Conservation (phyloP, 2,113 vertebrate genomes). For the Agelaius tricolor region DNA sequence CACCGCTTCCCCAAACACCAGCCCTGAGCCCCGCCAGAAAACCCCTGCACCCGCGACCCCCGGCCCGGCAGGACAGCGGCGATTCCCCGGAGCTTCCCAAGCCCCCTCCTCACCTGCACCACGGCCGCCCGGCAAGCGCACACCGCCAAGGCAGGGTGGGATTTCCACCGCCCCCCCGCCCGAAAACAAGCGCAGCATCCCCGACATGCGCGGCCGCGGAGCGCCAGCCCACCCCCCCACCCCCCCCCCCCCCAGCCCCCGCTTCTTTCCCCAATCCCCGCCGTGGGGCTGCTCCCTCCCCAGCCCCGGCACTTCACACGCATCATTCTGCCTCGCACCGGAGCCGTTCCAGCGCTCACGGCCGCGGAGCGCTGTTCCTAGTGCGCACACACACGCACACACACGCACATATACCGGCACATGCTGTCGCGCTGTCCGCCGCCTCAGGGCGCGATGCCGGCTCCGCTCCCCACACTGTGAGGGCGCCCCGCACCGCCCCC, state of each 20-base stretch:
- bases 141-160: background rate
- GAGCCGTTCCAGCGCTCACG: background rate
- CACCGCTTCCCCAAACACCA: background rate
- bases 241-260: too few species aligned
- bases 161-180: background rate
- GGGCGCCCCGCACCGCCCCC: too few species aligned
- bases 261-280: background rate
- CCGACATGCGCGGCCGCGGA: slow-evolving; percentile 16
- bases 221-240: background rate
- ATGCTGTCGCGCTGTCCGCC: background rate
- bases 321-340: background rate
- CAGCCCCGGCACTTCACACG: background rate
- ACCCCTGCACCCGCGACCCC: background rate
- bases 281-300: background rate
- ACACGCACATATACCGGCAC: background rate
- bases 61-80: background rate
- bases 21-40: background rate
- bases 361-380: background rate
- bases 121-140: background rate
- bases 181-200: background rate
- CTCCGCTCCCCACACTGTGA: background rate
- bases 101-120: slow-evolving; percentile 20
- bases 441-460: background rate
- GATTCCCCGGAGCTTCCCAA: background rate
- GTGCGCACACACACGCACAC: too few species aligned